Evolutionary conservation across 2,888 invertebrate species (phyloP).

Genomic region (Blastobasis adustella): DNA sequence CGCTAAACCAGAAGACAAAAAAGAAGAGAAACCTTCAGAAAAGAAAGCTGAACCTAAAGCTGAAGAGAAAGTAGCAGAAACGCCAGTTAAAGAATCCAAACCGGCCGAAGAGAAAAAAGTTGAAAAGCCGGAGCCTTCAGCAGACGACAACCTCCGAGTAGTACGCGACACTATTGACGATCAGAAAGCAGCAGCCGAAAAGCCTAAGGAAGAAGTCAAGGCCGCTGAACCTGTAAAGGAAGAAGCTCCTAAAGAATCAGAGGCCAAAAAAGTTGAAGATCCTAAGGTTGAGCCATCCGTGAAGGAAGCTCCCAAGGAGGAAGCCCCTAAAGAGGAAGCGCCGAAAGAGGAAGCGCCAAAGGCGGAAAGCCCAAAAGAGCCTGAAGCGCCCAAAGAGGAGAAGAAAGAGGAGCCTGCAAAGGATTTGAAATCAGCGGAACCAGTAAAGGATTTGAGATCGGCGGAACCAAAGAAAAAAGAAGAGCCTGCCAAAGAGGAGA

Average conservation of each 20-base stretch:
- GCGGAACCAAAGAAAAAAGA: slow-evolving; percentile 5
- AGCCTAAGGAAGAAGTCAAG: slow-evolving; percentile 11
- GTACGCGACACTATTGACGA: slow-evolving; percentile 55
- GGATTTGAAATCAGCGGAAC: slow-evolving; percentile 3
- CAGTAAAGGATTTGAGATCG: neutral
- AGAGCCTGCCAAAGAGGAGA: slow-evolving; percentile 5
- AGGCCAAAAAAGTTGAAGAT: slow-evolving; percentile 12
- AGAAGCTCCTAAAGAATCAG: slow-evolving; percentile 10
- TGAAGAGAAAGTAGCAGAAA: slow-evolving; percentile 18
- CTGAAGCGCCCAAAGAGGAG: slow-evolving; percentile 18
- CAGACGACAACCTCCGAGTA: slow-evolving; percentile 37
- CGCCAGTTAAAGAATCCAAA: slow-evolving; percentile 8
- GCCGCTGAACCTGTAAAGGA: slow-evolving; percentile 1
- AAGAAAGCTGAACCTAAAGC: slow-evolving; percentile 17
- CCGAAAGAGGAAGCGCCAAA: slow-evolving; percentile 16
- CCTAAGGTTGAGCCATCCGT: slow-evolving; percentile 17
- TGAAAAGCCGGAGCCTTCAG: slow-evolving; percentile 9
- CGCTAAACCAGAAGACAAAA: slow-evolving; percentile 16
- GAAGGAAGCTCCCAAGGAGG: slow-evolving; percentile 17
- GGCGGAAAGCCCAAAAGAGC: slow-evolving; percentile 20
- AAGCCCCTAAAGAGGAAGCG: slow-evolving; percentile 9
- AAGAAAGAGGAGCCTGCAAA: slow-evolving; percentile 13
- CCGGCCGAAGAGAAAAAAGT: slow-evolving; percentile 8
- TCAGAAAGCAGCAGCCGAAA: slow-evolving; percentile 26
- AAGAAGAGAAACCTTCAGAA: slow-evolving; percentile 6